Base-by-base conservation (phyloP, 1,140 invertebrate species). In the Sipha flava region DNA sequence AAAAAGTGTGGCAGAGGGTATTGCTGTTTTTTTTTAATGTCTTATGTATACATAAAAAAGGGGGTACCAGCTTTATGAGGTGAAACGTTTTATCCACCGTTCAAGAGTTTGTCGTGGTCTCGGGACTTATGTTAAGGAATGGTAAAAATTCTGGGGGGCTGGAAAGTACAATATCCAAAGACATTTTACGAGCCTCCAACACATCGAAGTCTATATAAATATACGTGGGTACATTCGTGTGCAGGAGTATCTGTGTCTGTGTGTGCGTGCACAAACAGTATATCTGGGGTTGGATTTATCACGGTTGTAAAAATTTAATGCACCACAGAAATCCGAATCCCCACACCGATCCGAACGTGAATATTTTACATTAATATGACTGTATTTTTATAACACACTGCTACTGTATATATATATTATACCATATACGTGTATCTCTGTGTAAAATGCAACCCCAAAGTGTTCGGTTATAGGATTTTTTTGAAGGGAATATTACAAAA, bases 291-390 rank as follows among this genome's bases (percentile, higher is more conserved):
- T 37, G 73, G 73, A 77, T 77, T 77, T 77, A 77, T 77, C 73
- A 47, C 47, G 49, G 73, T 40, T 77, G 52, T 77, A 77, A 77
- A 77, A 77, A 77, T 77, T 77, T 77, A 77, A 77, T 77, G 73
- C 73, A 77, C 73, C 73, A 57, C 73, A 57, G 52, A 77, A 59
- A 77, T 57, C 52, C 52, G 31, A 57, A 77, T 57, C 49, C 73
- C 73, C 34, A n/a, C 52, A 23, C 73, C 34, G 49, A 57, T 77
- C 29, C 34, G 52, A 77, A 75, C 73, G 73, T 77, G 73, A 77
- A 77, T 77, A 77, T 77, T 77, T 77, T 77, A 77, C 73, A 57
- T 77, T 77, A 77, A 77, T 77, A 77, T 59, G 23, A 77, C 52
- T 43, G 52, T 77, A 59, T 77, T 59, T 59, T 59, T 75, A 75